Base-by-base conservation (phyloP, 2,113 vertebrate genomes). In the Phrynosoma platyrhinos region DNA sequence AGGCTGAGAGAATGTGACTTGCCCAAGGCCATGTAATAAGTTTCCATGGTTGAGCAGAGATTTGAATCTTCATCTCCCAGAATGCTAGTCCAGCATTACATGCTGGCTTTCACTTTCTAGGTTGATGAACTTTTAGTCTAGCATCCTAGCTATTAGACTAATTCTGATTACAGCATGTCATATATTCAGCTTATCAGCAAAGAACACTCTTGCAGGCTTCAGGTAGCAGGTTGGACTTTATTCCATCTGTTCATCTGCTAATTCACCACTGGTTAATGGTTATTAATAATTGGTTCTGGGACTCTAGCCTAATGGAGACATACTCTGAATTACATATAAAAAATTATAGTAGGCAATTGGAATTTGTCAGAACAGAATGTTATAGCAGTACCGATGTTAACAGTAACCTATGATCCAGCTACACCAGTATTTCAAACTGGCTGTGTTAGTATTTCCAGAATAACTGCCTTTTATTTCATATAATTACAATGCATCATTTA, bases 161-260 rank as follows among this genome's bases (percentile, higher is more conserved):
- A 71, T 55, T 93, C 80, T 87, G 68, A 66, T 79, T 89, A 87
- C 79, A 92, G 74, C 0, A 74, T 75, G 53, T 52, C 74, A 9
- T 85, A n/a, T 18, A 82, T 53, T 20, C 58, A 87, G 9, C 58
- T 32, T 32, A 66, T 72, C 74, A 23, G 84, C 71, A 85, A 75
- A 91, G 27, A 25, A 86, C 79, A 90, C 82, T 87, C 79, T 86
- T 74, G 55, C 74, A 21, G 55, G 32, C 71, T 78, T 64, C 85
- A 40, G 40, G 7, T 62, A 21, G 52, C 72, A 58, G 30, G 18
- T 42, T 90, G 84, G 36, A 47, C 52, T 68, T 25, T 66, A 58
- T 74, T 64, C 25, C 64, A 20, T 42, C 74, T 13, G 0, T 0
- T 58, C 90, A 23, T 66, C 90, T 90, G 74, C 91, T 83, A 74